Conservation (phyloP, 2,888 invertebrate genomes). For the Leptopilina myrica region DNA sequence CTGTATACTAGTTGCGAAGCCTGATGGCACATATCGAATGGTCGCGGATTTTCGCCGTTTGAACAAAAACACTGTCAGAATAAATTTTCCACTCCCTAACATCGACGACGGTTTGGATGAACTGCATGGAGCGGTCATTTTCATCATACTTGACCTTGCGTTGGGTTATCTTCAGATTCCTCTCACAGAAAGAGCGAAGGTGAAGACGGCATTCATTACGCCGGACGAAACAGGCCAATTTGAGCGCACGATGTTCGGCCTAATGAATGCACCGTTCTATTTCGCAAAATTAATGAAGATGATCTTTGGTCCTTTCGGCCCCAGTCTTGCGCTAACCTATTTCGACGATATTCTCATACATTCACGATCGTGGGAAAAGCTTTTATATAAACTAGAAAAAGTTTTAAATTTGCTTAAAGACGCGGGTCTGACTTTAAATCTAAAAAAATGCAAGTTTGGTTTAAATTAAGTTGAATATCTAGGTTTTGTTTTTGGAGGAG, state of each 20-base stretch:
- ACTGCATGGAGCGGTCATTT: slow-evolving; percentile 20
- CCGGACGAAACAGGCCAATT: slow-evolving; percentile 56
- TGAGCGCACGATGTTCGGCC: slow-evolving; percentile 60
- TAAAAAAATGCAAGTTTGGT: slow-evolving; percentile 61
- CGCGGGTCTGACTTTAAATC: slow-evolving; percentile 61
- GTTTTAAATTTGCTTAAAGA: slow-evolving; percentile 55
- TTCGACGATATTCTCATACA: slow-evolving; percentile 35
- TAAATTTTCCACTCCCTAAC: slow-evolving; percentile 43
- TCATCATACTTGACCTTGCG: background rate
- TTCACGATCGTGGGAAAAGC: slow-evolving; percentile 50
- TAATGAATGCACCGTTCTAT: slow-evolving; percentile 62
- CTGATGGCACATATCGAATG: background rate
- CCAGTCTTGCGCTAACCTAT: background rate
- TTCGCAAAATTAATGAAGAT: slow-evolving; percentile 48
- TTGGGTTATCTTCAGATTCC: slow-evolving; percentile 52
- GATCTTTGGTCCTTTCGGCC: background rate
- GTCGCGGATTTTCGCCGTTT: background rate
- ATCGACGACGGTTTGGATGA: slow-evolving; percentile 45
- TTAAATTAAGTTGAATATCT: slow-evolving; percentile 58
- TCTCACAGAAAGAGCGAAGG: slow-evolving; percentile 47
- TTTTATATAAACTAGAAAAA: slow-evolving; percentile 54
- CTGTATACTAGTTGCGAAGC: too few species aligned
- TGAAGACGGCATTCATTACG: slow-evolving; percentile 50
- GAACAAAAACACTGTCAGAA: background rate
- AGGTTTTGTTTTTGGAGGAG: slow-evolving; percentile 55